Base-by-base conservation (phyloP, 2,797 vertebrate species). In the Cheirogaleus major region DNA sequence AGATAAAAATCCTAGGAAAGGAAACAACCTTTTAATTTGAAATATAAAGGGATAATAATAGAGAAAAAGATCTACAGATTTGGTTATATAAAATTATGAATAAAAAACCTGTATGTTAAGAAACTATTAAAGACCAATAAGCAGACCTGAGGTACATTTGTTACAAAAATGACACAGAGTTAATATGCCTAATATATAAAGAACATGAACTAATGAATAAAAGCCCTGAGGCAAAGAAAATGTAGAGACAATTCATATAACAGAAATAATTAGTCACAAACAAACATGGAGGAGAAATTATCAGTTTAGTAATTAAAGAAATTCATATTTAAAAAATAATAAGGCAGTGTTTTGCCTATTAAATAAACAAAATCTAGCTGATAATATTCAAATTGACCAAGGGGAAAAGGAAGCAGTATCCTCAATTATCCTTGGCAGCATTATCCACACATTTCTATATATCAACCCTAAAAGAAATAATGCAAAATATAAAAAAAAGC, bases 311-410 rank as follows among this genome's bases (percentile, higher is more conserved):
- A 96, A 93, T 92, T 84, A 91, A 65, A 89, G 35, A 96, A 95
- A 92, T 69, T 45, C 35, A 43, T 72, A 93, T 72, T 89, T 89
- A 97, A 95, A 87, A 30, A 67, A 81, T 89, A 95, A 88, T 65
- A 48, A 95, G 45, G 48, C 57, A 82, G 13, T 17, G 30, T 52
- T 95, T 61, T 85, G 48, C 14, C 35, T 85, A 75, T 82, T 67
- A 89, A 61, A 69, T 69, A 30, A 95, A 84, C 20, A 82, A 91
- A 86, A 89, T 4, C 4, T 61, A 83, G n/a, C 41, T 41, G 32
- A 41, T 55, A 69, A 81, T 92, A 85, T 95, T 78, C 81, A 85
- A 81, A 81, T 13, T 65, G 43, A 82, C 76, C 65, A 80, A 92
- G 32, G 35, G 12, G 15, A 81, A 90, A 61, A 69, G 2, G 70